phyloP scores from a whole-genome alignment of 2,888 invertebrate genomes.

The Plebejus argus region DNA sequence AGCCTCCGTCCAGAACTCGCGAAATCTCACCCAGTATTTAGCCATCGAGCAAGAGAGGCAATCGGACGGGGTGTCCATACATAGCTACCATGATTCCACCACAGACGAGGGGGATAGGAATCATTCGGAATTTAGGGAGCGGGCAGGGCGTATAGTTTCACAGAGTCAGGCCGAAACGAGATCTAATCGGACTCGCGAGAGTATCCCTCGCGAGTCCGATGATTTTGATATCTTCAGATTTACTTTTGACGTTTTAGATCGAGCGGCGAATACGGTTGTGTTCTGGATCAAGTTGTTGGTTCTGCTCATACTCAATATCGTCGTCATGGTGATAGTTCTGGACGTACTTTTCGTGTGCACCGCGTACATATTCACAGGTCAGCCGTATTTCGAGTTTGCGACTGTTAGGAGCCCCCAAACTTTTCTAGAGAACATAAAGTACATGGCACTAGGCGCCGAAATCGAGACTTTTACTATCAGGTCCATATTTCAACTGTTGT shows the following conservation, averaged over 20 bases:
- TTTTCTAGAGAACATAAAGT: slow-evolving; percentile 54
- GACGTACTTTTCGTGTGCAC: slow-evolving; percentile 53
- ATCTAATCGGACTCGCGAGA: background rate
- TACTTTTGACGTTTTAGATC: background rate
- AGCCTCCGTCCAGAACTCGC: slow-evolving; percentile 56
- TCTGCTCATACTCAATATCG: slow-evolving; percentile 54
- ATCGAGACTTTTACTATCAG: slow-evolving; percentile 54
- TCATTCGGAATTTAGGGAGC: slow-evolving; percentile 32
- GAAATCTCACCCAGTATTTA: slow-evolving; percentile 55
- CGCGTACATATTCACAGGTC: slow-evolving; percentile 56
- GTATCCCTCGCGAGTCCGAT: background rate
- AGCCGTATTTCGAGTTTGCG: slow-evolving; percentile 53
- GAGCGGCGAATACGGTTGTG: slow-evolving; percentile 28
- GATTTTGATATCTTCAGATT: background rate
- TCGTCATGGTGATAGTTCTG: slow-evolving; percentile 49
- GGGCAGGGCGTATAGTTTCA: background rate
- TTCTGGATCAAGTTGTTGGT: slow-evolving; percentile 50
- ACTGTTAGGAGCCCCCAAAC: slow-evolving; percentile 51
- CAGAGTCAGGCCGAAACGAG: background rate
- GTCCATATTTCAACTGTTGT: slow-evolving; percentile 55
- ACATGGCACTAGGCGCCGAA: slow-evolving; percentile 54
- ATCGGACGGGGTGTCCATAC: slow-evolving; percentile 55
- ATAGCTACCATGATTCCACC: slow-evolving; percentile 54
- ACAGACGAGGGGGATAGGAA: slow-evolving; percentile 40
- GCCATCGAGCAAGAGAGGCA: slow-evolving; percentile 41